Evolutionary conservation across 2,797 vertebrate species (phyloP).

Genomic region (Microctenopoma lineatum): DNA sequence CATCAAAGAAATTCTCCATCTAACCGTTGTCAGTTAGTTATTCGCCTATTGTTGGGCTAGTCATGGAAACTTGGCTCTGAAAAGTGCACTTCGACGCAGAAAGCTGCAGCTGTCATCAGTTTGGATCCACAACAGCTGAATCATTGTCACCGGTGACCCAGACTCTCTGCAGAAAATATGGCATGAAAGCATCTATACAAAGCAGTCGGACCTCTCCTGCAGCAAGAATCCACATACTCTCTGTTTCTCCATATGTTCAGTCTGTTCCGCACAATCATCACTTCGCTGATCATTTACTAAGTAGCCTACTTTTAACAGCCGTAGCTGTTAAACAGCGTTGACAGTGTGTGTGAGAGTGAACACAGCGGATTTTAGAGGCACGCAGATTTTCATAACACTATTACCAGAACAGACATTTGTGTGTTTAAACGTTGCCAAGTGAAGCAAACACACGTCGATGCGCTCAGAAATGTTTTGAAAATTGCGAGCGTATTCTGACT

Average conservation of each 20-base stretch:
- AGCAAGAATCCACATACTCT: background rate
- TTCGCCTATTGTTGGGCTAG: background rate
- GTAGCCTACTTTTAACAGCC: background rate
- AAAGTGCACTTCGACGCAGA: background rate
- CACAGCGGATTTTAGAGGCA: background rate
- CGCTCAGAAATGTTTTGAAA: background rate
- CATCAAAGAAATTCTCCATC: background rate
- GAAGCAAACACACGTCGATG: background rate
- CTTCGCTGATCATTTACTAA: background rate
- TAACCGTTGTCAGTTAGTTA: background rate
- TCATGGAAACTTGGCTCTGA: background rate
- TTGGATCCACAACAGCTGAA: background rate
- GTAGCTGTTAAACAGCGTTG: background rate
- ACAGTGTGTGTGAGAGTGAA: background rate
- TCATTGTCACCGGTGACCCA: background rate
- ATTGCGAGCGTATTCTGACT: background rate
- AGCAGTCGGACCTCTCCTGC: too few relatives aligned
- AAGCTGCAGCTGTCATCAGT: background rate
- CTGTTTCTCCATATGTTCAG: slow-evolving; percentile 1
- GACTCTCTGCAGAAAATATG: background rate
- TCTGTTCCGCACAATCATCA: background rate
- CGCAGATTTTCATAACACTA: background rate
- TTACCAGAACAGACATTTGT: background rate
- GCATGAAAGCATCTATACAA: background rate
- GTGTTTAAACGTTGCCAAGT: background rate